Percentiles rank a stretch among this genome's conserved stretches.
Conservation (phyloP, 2,888 invertebrate species). For the Mesorhabditis spiculigera region DNA sequence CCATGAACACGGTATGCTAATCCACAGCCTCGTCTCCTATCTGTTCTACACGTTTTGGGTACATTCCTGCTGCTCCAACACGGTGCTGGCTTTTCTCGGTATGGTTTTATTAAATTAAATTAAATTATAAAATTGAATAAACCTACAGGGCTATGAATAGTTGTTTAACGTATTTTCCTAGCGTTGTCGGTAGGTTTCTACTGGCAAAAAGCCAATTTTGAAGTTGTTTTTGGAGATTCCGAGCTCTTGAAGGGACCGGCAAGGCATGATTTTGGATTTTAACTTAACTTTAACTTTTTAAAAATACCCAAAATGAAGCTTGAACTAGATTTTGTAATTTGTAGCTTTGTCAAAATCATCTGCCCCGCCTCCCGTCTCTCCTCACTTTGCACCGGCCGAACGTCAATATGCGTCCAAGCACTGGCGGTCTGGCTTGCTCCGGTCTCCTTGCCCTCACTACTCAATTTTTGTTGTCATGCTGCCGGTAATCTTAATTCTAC, state of each 20-base stretch:
- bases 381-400: not conserved
- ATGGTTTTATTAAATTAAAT: not conserved
- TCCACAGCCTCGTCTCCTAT: not conserved
- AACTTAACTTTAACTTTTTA: no score
- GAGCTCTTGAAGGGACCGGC: no score
- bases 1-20: not conserved
- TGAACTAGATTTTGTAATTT: not conserved
- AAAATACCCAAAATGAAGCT: no score
- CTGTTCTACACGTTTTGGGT: conserved; percentile 1
- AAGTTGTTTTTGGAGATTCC: no score
- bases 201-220: no score
- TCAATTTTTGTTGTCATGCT: not conserved
- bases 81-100: conserved; percentile 2
- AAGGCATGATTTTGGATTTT: no score
- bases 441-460: not conserved
- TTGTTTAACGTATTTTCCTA: no score
- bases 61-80: not conserved
- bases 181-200: no score
- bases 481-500: not conserved
- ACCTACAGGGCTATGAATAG: no score
- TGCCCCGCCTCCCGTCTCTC: not conserved
- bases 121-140: no score
- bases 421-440: not conserved
- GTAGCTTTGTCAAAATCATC: not conserved
- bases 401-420: not conserved